A percentile compares a stretch with the other conserved stretches of the same genome.
These are phyloP conservation scores for Bombus pyrosoma DNA, from an alignment of 1,140 invertebrate genomes.

Conservation along the genomic window DNA sequence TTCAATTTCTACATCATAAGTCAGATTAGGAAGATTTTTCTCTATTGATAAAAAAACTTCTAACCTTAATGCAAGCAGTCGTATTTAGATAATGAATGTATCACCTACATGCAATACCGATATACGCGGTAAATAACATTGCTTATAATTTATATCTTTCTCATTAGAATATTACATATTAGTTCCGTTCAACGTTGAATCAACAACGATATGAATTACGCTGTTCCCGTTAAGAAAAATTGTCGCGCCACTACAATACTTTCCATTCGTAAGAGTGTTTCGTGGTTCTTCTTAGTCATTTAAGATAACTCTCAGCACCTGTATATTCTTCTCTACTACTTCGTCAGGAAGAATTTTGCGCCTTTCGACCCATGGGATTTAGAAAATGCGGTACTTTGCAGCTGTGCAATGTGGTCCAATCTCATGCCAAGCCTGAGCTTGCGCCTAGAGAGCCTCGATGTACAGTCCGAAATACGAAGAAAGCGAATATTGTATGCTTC, in stretches of 20 bases:
- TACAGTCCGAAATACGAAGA: slow-evolving; percentile 39
- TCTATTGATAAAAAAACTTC: not conserved
- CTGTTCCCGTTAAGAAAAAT: not conserved
- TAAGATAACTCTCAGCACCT: slow-evolving; percentile 15
- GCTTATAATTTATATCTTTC: no score
- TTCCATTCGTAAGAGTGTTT: not conserved
- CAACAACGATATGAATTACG: no score
- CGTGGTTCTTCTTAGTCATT: slow-evolving; percentile 9
- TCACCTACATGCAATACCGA: no score
- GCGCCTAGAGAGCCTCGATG: slow-evolving; percentile 32
- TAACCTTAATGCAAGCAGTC: no score
- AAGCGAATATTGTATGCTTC: not conserved
- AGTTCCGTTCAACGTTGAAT: not conserved
- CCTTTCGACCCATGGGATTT: slow-evolving; percentile 62
- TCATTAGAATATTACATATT: no score
- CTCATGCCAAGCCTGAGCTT: slow-evolving; percentile 41
- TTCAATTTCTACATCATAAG: not conserved
- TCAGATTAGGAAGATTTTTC: no score
- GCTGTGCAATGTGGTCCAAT: slow-evolving; percentile 49
- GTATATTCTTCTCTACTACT: slow-evolving; percentile 36
- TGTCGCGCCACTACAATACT: not conserved
- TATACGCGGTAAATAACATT: no score
- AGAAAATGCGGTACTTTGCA: slow-evolving; percentile 68
- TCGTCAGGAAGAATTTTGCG: slow-evolving; percentile 55
- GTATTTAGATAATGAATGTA: no score